Percentiles rank a stretch among this genome's conserved stretches.
Evolutionary conservation across 2,797 vertebrate genomes (phyloP).

Genomic region (Rhabdophis nuchalis): DNA sequence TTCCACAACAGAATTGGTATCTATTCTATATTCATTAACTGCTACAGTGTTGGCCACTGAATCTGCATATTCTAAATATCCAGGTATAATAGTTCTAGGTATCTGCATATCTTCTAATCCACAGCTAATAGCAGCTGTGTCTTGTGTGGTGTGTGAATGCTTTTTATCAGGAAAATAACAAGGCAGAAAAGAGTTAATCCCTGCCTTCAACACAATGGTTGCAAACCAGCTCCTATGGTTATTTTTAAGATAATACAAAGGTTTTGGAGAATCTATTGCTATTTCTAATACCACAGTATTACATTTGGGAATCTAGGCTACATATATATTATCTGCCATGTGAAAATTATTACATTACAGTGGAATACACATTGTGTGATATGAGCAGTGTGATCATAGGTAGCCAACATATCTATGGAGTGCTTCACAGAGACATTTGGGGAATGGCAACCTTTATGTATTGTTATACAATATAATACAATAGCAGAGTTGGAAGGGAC

Average conservation of each 20-base stretch:
- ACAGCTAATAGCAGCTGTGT: not conserved
- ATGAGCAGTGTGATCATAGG: not conserved
- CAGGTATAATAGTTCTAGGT: not conserved
- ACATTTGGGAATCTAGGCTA: not conserved
- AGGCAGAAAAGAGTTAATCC: not conserved
- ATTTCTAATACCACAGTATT: not conserved
- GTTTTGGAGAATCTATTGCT: not conserved
- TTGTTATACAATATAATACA: no score
- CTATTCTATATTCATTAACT: not conserved
- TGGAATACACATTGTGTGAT: not conserved
- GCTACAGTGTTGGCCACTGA: not conserved
- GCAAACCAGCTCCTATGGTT: not conserved
- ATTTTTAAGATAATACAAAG: not conserved
- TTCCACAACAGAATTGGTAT: not conserved
- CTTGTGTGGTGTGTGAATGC: not conserved
- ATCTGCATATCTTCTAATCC: no score
- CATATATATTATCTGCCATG: not conserved
- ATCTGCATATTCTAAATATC: not conserved
- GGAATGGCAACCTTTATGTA: not conserved
- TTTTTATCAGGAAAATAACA: not conserved
- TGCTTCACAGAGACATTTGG: not conserved
- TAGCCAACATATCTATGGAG: not conserved
- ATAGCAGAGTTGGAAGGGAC: no score
- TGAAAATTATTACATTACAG: not conserved
- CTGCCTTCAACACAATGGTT: not conserved